phyloP scores from a whole-genome alignment of 2,113 vertebrate genomes.

The Gambusia holbrooki region DNA sequence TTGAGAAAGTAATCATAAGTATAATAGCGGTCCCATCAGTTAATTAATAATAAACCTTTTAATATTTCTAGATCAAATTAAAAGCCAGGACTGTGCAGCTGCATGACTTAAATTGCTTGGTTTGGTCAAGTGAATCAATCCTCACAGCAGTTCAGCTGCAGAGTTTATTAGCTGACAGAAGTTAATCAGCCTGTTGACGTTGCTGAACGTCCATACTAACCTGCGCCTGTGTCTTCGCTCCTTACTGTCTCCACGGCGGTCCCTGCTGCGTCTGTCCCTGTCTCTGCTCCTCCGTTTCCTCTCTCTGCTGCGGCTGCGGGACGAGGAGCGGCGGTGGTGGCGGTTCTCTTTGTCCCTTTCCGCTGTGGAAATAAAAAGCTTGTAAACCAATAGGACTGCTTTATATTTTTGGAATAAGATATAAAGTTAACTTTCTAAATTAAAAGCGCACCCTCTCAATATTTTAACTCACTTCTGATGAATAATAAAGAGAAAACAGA shows the following conservation, averaged over 20 bases:
- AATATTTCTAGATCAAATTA: too few relatives aligned
- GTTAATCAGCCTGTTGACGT: neutral
- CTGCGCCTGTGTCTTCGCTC: constrained; percentile 86
- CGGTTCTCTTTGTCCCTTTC: constrained; percentile 93
- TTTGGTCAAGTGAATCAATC: neutral
- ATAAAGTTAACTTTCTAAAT: neutral
- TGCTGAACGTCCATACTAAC: constrained; percentile 48
- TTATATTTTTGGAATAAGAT: neutral
- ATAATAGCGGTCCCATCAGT: neutral
- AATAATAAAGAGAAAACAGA: neutral
- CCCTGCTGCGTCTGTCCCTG: constrained; percentile 80
- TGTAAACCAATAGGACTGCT: neutral
- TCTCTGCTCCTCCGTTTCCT: constrained; percentile 87
- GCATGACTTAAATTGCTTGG: too few relatives aligned
- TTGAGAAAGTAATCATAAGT: neutral
- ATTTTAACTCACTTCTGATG: neutral
- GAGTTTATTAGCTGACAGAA: neutral
- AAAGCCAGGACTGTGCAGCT: too few relatives aligned
- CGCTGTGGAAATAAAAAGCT: constrained; percentile 49
- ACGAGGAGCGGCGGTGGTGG: constrained; percentile 87
- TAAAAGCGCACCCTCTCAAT: neutral
- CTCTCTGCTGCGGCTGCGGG: constrained; percentile 88
- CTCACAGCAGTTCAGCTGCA: neutral
- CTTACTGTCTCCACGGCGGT: constrained; percentile 86
- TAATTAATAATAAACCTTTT: neutral